A percentile compares a stretch with the other conserved stretches of the same genome.
These are phyloP conservation scores for Diplolepis rosae DNA, from an alignment of 2,888 invertebrate genomes.

Conservation along the genomic window DNA sequence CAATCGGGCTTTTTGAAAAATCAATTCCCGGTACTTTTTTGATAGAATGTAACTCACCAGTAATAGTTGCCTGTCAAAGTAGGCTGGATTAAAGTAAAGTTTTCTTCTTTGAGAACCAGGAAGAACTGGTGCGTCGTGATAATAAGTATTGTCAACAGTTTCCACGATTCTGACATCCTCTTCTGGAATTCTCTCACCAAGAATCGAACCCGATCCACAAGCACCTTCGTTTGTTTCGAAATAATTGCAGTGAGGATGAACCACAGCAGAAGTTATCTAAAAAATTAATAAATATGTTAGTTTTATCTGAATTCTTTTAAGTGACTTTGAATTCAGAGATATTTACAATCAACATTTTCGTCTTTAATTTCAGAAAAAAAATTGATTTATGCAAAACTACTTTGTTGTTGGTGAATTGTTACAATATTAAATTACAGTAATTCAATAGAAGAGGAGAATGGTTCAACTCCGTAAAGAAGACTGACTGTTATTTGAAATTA, in stretches of 20 bases:
- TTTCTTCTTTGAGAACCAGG: conserved; percentile 84
- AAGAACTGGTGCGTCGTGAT: conserved; percentile 66
- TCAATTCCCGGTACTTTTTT: too few species aligned
- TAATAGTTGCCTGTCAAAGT: conserved; percentile 90
- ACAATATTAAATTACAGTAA: neutral
- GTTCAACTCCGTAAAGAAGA: conserved; percentile 3
- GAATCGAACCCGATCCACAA: conserved; percentile 62
- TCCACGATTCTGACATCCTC: conserved; percentile 91
- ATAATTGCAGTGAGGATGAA: conserved; percentile 78
- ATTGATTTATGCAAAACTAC: too few species aligned
- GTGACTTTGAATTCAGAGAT: too few species aligned
- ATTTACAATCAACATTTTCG: too few species aligned
- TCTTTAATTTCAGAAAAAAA: too few species aligned
- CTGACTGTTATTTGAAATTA: conserved; percentile 27
- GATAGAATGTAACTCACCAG: conserved; percentile 81
- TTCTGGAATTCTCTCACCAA: conserved; percentile 83
- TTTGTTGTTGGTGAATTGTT: neutral
- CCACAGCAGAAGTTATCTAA: conserved; percentile 82
- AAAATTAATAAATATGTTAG: too few species aligned
- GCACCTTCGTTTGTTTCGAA: conserved; percentile 70
- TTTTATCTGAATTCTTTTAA: too few species aligned
- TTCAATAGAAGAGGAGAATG: neutral
- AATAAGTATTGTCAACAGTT: conserved; percentile 78
- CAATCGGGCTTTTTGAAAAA: too few species aligned
- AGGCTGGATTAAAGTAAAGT: conserved; percentile 92